phyloP scores from a whole-genome alignment of 2,888 invertebrate genomes.

The Leptopilina syphax region DNA sequence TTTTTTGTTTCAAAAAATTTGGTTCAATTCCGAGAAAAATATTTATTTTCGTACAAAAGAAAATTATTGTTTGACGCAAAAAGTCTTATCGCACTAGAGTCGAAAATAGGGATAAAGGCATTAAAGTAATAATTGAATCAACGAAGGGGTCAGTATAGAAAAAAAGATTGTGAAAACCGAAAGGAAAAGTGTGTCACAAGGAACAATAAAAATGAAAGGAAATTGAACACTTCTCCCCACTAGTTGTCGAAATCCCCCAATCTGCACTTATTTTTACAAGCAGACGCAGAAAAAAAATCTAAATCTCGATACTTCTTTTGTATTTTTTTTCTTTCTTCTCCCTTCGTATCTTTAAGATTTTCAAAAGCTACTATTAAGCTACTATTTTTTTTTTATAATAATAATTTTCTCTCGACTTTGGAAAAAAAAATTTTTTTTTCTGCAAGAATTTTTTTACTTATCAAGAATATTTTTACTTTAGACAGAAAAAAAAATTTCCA shows the following conservation, averaged over 20 bases:
- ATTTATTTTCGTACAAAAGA: too few relatives aligned
- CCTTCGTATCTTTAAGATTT: too few relatives aligned
- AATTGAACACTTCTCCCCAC: conserved; percentile 9
- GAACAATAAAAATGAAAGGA: conserved; percentile 13
- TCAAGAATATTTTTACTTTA: too few relatives aligned
- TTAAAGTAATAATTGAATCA: neutral
- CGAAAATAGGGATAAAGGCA: neutral
- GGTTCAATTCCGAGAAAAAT: too few relatives aligned
- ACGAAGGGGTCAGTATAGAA: neutral
- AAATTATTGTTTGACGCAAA: too few relatives aligned
- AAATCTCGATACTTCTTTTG: conserved; percentile 10
- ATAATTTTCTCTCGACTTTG: too few relatives aligned
- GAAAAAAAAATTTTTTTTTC: too few relatives aligned
- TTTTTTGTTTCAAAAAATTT: too few relatives aligned
- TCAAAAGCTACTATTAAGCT: too few relatives aligned
- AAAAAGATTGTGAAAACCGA: neutral
- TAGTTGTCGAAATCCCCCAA: conserved; percentile 17
- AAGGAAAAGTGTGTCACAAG: conserved; percentile 12
- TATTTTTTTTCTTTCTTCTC: neutral
- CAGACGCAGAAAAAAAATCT: neutral
- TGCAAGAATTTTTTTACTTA: too few relatives aligned
- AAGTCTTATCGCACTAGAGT: too few relatives aligned
- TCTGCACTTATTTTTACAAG: conserved; percentile 8
- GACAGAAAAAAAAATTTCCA: neutral
- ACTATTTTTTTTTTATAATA: too few relatives aligned